phyloP scores from a whole-genome alignment of 2,113 vertebrate species.

The Trematocara macrostoma region DNA sequence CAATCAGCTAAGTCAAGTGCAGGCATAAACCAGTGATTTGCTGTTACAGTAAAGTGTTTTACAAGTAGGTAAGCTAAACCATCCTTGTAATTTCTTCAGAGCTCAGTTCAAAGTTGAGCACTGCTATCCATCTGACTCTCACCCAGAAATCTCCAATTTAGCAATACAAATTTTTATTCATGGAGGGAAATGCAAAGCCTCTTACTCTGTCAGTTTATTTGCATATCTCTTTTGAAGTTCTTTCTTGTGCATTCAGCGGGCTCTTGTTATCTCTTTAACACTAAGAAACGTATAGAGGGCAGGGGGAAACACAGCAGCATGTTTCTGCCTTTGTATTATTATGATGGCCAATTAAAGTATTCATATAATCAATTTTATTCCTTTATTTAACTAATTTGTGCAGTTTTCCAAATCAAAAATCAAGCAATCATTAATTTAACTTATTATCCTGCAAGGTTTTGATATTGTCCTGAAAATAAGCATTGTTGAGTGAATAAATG shows the following conservation, averaged over 20 bases:
- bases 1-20: neutral
- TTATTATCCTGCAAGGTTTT: neutral
- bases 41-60: neutral
- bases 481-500: neutral
- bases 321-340: neutral
- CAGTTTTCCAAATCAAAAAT: neutral
- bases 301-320: neutral
- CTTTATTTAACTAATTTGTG: neutral
- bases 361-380: neutral
- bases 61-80: neutral
- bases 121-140: neutral
- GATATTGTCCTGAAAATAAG: neutral
- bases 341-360: neutral
- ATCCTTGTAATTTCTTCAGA: neutral
- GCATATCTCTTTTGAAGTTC: constrained; percentile 43
- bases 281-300: neutral
- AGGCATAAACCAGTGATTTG: neutral
- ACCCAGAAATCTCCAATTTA: neutral
- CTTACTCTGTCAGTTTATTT: constrained; percentile 48
- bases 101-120: constrained; percentile 22
- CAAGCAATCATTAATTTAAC: neutral
- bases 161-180: constrained; percentile 14
- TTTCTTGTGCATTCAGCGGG: neutral
- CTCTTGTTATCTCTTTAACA: constrained; percentile 10
- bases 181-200: constrained; percentile 42